Conservation (phyloP, 2,888 invertebrate species). For the Plebejus melissa region DNA sequence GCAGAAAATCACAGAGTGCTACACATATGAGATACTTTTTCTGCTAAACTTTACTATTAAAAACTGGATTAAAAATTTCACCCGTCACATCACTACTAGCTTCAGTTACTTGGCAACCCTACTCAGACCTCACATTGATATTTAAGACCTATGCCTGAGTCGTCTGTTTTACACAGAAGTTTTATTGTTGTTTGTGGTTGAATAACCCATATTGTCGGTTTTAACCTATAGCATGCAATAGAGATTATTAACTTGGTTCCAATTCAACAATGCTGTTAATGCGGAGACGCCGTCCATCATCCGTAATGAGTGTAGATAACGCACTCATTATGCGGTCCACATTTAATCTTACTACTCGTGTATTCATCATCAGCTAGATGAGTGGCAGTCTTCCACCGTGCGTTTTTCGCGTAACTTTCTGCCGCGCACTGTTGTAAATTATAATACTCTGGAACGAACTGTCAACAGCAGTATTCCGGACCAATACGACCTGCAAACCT, state of each 20-base stretch:
- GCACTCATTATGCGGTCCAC: background rate
- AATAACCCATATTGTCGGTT: background rate
- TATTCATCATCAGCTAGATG: background rate
- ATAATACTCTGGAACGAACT: no score
- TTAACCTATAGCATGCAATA: background rate
- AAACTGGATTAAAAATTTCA: background rate
- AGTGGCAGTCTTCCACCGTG: no score
- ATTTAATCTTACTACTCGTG: slow-evolving; percentile 6
- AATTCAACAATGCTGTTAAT: slow-evolving; percentile 11
- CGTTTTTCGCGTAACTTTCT: no score
- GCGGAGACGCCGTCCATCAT: background rate
- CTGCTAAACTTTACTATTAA: background rate
- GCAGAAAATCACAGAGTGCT: background rate
- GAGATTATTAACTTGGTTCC: slow-evolving; percentile 21
- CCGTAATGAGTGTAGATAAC: slow-evolving; percentile 1
- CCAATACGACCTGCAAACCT: no score
- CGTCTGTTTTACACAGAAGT: background rate
- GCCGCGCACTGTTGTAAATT: no score
- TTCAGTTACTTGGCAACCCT: background rate
- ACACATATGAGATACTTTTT: background rate
- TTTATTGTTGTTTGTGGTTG: background rate
- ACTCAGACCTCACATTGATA: background rate
- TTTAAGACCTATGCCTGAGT: background rate
- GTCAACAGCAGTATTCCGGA: no score
- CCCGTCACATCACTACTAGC: background rate